A percentile compares a stretch with the other conserved stretches of the same genome.
Conservation (phyloP, 2,797 vertebrate genomes). For the Benthosema pterotum region DNA sequence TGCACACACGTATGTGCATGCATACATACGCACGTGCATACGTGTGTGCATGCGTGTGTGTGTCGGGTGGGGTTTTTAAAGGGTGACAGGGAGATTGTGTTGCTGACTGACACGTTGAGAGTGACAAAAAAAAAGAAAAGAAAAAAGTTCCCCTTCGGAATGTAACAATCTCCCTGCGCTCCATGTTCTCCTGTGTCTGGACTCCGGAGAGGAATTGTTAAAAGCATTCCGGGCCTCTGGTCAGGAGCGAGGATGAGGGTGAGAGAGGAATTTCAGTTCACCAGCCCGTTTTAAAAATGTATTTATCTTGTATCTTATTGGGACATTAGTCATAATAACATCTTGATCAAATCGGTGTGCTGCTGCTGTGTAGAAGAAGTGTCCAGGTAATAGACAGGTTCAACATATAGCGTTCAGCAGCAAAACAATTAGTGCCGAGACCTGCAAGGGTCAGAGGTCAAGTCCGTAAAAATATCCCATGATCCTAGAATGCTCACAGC, state of each 20-base stretch:
- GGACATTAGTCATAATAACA: too few relatives aligned
- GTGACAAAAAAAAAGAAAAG: conserved; percentile 54
- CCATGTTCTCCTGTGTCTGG: conserved; percentile 69
- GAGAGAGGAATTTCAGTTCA: conserved; percentile 56
- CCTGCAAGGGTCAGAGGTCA: too few relatives aligned
- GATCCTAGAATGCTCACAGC: too few relatives aligned
- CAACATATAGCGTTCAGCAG: too few relatives aligned
- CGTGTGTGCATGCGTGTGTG: conserved; percentile 54
- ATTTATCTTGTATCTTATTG: too few relatives aligned
- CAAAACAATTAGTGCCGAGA: too few relatives aligned
- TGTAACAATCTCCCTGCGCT: conserved; percentile 75
- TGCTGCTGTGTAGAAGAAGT: background rate
- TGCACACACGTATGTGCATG: background rate
- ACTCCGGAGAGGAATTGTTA: conserved; percentile 74
- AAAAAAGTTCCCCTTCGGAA: conserved; percentile 70
- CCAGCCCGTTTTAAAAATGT: too few relatives aligned
- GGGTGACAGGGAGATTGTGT: conserved; percentile 78
- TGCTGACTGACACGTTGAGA: conserved; percentile 81
- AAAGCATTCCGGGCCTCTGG: conserved; percentile 77
- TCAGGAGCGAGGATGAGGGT: conserved; percentile 55
- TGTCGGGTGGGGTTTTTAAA: conserved; percentile 36
- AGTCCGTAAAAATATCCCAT: too few relatives aligned
- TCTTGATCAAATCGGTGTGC: too few relatives aligned
- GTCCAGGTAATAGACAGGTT: background rate
- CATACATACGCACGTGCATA: background rate